Percentiles rank a stretch among this genome's conserved stretches.
phyloP scores from a whole-genome alignment of 2,113 vertebrate species.

The Calyptommatus sinebrachiatus region DNA sequence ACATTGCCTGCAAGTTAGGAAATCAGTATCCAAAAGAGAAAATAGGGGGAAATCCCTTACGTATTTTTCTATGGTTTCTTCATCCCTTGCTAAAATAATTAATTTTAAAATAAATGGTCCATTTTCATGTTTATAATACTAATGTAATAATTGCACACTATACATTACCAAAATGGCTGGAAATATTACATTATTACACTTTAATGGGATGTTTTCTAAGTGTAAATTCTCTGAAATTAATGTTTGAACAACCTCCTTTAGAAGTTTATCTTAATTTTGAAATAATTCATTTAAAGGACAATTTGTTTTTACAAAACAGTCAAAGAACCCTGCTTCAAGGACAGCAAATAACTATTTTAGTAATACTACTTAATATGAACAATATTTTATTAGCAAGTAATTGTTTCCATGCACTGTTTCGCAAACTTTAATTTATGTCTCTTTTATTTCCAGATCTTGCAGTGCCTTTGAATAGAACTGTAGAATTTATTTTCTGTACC shows the following conservation, averaged over 20 bases:
- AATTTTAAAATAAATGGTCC: not conserved
- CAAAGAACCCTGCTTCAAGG: not conserved
- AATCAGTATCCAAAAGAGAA: slow-evolving; percentile 39
- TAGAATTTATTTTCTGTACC: not conserved
- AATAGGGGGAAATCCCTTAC: not conserved
- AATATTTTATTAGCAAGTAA: not conserved
- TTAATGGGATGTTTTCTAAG: not conserved
- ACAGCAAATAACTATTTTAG: not conserved
- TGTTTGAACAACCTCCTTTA: not conserved
- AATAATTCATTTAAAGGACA: slow-evolving; percentile 7
- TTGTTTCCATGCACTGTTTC: not conserved
- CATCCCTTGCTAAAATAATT: slow-evolving; percentile 20
- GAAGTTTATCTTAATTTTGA: slow-evolving; percentile 19
- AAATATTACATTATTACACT: not conserved
- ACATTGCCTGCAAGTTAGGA: slow-evolving; percentile 42
- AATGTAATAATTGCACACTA: not conserved
- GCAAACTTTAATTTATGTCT: not conserved
- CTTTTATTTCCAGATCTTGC: not conserved
- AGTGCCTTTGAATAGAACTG: not conserved
- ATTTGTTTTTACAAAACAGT: not conserved
- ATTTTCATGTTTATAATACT: slow-evolving; percentile 6
- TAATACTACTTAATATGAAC: not conserved
- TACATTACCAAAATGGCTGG: not conserved
- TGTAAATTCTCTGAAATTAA: slow-evolving; percentile 20
- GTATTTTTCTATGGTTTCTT: slow-evolving; percentile 2